Evolutionary conservation across 1,140 invertebrate genomes (phyloP).

Genomic region (Phenacoccus solenopsis): DNA sequence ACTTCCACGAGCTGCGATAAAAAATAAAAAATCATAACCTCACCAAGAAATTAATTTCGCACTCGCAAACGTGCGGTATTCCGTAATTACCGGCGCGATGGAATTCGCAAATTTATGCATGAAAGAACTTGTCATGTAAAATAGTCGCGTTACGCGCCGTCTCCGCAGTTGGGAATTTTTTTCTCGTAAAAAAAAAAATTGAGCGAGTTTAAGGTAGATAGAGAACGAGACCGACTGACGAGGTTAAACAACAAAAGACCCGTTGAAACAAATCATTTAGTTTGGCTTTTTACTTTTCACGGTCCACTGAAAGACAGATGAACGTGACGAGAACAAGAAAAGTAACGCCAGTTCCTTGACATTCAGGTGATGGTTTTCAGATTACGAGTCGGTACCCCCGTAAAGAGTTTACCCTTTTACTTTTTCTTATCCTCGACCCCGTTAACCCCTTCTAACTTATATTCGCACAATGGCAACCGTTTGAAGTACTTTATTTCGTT

Average conservation of each 20-base stretch:
- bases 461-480: neutral
- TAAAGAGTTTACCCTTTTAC: neutral
- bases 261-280: slow-evolving; percentile 2
- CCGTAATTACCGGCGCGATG: neutral
- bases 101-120: neutral
- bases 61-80: neutral
- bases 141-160: neutral
- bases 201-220: neutral
- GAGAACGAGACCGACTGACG: neutral
- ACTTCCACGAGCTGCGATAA: too few species aligned
- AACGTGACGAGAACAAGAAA: slow-evolving; percentile 1
- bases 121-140: neutral
- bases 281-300: slow-evolving; percentile 2
- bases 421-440: neutral
- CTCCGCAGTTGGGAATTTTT: neutral
- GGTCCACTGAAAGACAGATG: slow-evolving; percentile 1
- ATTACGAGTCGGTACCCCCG: neutral
- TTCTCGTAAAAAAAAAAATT: neutral
- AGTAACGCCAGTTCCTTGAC: neutral
- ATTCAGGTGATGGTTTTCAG: neutral
- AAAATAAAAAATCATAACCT: too few species aligned
- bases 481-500: slow-evolving; percentile 3
- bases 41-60: neutral
- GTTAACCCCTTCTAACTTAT: neutral
- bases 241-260: slow-evolving; percentile 1